Evolutionary conservation across 1,140 invertebrate species (phyloP).

Genomic region (Kradibia gibbosae): DNA sequence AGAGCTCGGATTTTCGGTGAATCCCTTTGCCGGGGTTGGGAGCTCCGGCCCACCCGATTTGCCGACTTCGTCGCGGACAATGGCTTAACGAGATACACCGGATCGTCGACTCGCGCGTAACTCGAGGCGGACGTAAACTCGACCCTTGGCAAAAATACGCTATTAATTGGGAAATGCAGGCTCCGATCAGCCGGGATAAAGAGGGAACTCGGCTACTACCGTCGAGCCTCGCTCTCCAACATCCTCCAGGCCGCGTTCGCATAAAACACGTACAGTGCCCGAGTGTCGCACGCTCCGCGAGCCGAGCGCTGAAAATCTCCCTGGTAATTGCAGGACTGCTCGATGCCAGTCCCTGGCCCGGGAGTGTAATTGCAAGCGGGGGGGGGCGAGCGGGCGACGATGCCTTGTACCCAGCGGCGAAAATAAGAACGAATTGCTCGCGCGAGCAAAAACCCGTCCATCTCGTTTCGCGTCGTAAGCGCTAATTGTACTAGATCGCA

Average conservation of each 20-base stretch:
- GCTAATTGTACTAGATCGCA: slow-evolving; percentile 41
- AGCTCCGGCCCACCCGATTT: not conserved
- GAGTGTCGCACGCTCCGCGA: not conserved
- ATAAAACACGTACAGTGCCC: not conserved
- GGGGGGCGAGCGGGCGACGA: not conserved
- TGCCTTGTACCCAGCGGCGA: not conserved
- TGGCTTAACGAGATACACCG: not conserved
- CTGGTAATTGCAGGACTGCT: not conserved
- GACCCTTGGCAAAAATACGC: not conserved
- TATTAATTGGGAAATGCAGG: not conserved
- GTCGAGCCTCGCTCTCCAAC: not conserved
- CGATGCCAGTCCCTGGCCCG: not conserved
- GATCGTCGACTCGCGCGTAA: not conserved
- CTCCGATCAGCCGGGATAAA: too few relatives aligned
- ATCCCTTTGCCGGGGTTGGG: too few relatives aligned
- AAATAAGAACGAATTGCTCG: slow-evolving; percentile 5
- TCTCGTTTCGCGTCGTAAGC: slow-evolving; percentile 23
- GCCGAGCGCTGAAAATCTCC: slow-evolving; percentile 8
- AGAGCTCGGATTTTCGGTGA: not conserved
- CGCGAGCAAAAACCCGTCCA: slow-evolving; percentile 22
- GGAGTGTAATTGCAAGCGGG: slow-evolving; percentile 1
- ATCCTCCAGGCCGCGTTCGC: not conserved
- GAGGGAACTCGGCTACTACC: not conserved
- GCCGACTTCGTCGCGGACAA: too few relatives aligned
- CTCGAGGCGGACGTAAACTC: not conserved